A percentile compares a stretch with the other conserved stretches of the same genome.
These are phyloP conservation scores for Sebastolobus alascanus DNA, from an alignment of 2,797 vertebrate genomes.

Conservation along the genomic window DNA sequence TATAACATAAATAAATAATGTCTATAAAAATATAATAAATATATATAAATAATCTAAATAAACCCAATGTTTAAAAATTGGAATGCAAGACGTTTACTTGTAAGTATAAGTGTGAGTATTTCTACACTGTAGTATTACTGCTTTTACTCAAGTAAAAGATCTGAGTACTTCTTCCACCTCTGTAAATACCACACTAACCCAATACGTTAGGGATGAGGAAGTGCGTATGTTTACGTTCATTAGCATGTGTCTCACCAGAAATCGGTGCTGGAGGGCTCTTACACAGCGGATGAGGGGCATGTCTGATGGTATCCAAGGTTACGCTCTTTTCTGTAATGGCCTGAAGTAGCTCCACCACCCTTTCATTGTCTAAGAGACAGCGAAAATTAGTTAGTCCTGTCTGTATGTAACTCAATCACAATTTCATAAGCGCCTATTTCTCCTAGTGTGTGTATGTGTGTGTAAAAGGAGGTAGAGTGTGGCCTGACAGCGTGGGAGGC, in stretches of 20 bases:
- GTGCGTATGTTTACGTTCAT: conserved; percentile 19
- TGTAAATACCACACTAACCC: neutral
- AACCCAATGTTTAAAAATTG: too few species aligned
- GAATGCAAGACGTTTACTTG: too few species aligned
- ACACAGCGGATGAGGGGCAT: conserved; percentile 86
- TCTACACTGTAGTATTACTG: too few species aligned
- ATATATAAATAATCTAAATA: too few species aligned
- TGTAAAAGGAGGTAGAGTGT: conserved; percentile 4
- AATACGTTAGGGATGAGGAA: neutral
- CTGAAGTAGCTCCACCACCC: conserved; percentile 92
- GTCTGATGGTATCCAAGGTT: conserved; percentile 88
- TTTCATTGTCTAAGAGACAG: conserved; percentile 91
- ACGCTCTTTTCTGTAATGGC: conserved; percentile 95
- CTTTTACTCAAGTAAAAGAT: too few species aligned
- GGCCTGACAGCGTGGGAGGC: conserved; percentile 36
- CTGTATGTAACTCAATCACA: conserved; percentile 15
- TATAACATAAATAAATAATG: too few species aligned
- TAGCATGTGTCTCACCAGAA: conserved; percentile 84
- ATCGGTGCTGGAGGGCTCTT: conserved; percentile 85
- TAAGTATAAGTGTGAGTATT: too few species aligned
- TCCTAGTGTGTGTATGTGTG: conserved; percentile 1
- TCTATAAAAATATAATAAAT: too few species aligned
- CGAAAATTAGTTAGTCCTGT: conserved; percentile 2
- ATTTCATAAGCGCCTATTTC: conserved; percentile 15
- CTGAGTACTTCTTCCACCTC: too few species aligned